phyloP scores from a whole-genome alignment of 2,797 vertebrate genomes.

The Tadarida brasiliensis region DNA sequence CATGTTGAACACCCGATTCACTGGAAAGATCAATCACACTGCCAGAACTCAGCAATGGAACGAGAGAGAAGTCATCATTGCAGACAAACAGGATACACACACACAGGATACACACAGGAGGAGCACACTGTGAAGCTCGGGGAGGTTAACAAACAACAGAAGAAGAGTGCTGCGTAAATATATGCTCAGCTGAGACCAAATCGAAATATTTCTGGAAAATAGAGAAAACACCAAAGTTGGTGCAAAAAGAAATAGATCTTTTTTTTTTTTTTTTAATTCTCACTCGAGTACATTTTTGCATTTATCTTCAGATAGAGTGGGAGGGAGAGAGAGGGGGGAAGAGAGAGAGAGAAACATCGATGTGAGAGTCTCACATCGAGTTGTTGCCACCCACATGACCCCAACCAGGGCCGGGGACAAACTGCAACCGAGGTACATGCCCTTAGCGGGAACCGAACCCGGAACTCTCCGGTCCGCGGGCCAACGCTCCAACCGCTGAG shows the following conservation, averaged over 20 bases:
- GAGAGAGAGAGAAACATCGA: too few relatives aligned
- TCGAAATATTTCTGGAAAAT: neutral
- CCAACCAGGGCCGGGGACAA: too few relatives aligned
- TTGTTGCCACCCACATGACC: too few relatives aligned
- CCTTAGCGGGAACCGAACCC: too few relatives aligned
- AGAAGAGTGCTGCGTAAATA: neutral
- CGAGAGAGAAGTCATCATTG: neutral
- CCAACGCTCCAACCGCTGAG: too few relatives aligned
- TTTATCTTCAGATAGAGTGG: too few relatives aligned
- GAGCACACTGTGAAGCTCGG: neutral
- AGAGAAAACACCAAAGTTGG: neutral
- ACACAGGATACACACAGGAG: neutral
- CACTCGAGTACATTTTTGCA: too few relatives aligned
- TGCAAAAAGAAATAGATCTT: neutral
- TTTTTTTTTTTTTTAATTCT: too few relatives aligned
- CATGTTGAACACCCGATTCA: neutral
- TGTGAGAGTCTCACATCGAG: too few relatives aligned
- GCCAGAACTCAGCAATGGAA: neutral
- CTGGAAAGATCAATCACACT: neutral
- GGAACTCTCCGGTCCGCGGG: too few relatives aligned
- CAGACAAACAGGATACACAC: neutral
- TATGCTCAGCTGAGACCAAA: neutral
- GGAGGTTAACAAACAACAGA: neutral
- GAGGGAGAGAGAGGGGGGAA: too few relatives aligned
- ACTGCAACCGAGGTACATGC: too few relatives aligned